These are phyloP conservation scores for Panthera uncia DNA, from an alignment of 2,113 vertebrate species.

Conservation along the genomic window DNA sequence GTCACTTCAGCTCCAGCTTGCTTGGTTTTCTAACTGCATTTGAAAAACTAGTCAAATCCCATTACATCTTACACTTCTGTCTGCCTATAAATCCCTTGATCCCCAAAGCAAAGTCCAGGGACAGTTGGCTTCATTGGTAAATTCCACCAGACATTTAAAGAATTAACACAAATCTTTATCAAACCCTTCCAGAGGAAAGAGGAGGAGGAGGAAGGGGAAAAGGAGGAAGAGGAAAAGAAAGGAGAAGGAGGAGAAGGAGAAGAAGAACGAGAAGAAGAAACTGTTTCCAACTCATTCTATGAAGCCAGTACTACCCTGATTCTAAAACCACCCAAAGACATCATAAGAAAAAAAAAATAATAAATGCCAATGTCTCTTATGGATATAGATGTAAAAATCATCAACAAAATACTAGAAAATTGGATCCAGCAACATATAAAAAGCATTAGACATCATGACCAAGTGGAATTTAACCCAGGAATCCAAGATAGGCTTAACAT, in stretches of 20 bases:
- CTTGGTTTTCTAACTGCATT: background rate
- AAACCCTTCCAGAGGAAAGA: background rate
- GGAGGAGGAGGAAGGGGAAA: background rate
- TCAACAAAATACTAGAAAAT: background rate
- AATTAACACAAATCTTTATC: background rate
- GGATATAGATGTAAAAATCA: background rate
- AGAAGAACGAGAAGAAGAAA: background rate
- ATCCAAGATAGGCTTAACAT: background rate
- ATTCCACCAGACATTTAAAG: background rate
- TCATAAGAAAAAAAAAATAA: background rate
- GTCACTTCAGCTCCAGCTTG: background rate
- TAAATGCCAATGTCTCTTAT: background rate
- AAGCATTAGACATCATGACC: background rate
- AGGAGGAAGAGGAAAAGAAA: background rate
- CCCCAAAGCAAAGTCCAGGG: background rate
- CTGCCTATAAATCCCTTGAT: background rate
- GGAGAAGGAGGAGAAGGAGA: background rate
- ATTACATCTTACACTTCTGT: background rate
- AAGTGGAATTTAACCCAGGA: background rate
- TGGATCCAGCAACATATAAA: background rate
- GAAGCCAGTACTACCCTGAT: background rate
- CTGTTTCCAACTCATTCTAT: background rate
- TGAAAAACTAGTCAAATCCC: background rate
- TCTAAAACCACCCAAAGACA: conserved; percentile 7
- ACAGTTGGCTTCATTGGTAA: background rate